phyloP scores from a whole-genome alignment of 2,888 invertebrate genomes.

The Pelosia muscerda region DNA sequence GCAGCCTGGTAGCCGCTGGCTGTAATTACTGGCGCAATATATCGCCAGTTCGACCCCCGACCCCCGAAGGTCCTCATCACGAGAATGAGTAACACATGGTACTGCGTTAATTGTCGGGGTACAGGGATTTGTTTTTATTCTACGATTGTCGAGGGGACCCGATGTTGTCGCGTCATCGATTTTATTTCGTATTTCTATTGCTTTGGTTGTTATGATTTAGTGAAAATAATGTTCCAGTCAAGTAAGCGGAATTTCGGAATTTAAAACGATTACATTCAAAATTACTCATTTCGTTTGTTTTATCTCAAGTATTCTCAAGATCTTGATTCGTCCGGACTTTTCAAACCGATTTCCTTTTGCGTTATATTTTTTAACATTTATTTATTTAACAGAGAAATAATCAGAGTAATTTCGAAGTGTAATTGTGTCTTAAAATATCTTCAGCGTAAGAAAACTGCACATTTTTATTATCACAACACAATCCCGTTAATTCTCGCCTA shows the following conservation, averaged over 20 bases:
- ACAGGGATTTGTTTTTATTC: conserved; percentile 78
- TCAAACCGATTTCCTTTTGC: background rate
- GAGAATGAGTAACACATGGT: conserved; percentile 80
- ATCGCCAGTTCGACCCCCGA: conserved; percentile 65
- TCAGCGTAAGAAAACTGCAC: background rate
- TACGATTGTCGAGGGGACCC: conserved; percentile 60
- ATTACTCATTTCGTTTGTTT: background rate
- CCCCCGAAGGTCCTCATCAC: conserved; percentile 71
- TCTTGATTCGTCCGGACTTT: background rate
- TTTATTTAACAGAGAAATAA: background rate
- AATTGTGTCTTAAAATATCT: background rate
- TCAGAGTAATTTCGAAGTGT: background rate
- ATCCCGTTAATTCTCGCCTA: conserved; percentile 47
- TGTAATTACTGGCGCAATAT: conserved; percentile 82
- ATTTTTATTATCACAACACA: conserved; percentile 22
- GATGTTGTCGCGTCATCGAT: conserved; percentile 48
- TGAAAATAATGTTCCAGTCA: background rate
- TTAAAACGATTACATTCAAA: background rate
- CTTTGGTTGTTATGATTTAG: conserved; percentile 35
- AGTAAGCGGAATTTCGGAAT: background rate
- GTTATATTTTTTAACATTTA: background rate
- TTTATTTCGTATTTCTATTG: conserved; percentile 41
- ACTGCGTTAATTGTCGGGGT: conserved; percentile 79
- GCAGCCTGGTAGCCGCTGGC: conserved; percentile 73
- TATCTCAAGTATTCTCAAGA: background rate